Conservation (phyloP, 2,797 vertebrate genomes). For the Tapirus indicus region DNA sequence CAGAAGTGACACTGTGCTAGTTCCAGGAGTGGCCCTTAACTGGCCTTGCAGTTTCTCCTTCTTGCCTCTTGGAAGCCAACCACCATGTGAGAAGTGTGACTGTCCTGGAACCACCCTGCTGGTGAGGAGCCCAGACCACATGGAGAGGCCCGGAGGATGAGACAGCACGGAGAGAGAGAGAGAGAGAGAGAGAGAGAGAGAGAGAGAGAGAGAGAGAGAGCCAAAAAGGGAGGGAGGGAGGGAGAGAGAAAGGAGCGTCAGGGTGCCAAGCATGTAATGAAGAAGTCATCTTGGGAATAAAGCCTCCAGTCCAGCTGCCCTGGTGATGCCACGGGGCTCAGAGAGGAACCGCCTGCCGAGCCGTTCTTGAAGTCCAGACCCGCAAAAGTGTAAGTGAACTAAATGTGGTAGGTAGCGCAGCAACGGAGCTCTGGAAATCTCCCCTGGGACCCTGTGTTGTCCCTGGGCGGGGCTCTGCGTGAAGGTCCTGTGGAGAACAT, state of each 20-base stretch:
- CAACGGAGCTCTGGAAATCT: background rate
- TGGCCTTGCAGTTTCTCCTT: background rate
- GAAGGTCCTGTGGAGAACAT: background rate
- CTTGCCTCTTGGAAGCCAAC: background rate
- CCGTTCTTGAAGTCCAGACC: background rate
- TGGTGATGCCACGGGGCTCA: background rate
- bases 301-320: background rate
- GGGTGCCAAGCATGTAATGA: background rate
- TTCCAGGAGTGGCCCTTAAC: background rate
- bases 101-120: no score
- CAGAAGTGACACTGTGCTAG: background rate
- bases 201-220: background rate
- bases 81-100: background rate
- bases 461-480: background rate
- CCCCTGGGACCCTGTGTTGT: background rate
- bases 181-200: background rate
- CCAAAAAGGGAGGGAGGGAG: background rate
- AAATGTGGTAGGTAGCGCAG: background rate
- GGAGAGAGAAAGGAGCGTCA: background rate
- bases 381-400: background rate
- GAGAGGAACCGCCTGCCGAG: background rate
- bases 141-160: background rate
- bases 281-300: background rate
- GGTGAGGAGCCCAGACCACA: background rate
- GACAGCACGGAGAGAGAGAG: background rate